A percentile compares a stretch with the other conserved stretches of the same genome.
phyloP scores from a whole-genome alignment of 2,888 invertebrate species.

The Branchinecta sandiegonensis region DNA sequence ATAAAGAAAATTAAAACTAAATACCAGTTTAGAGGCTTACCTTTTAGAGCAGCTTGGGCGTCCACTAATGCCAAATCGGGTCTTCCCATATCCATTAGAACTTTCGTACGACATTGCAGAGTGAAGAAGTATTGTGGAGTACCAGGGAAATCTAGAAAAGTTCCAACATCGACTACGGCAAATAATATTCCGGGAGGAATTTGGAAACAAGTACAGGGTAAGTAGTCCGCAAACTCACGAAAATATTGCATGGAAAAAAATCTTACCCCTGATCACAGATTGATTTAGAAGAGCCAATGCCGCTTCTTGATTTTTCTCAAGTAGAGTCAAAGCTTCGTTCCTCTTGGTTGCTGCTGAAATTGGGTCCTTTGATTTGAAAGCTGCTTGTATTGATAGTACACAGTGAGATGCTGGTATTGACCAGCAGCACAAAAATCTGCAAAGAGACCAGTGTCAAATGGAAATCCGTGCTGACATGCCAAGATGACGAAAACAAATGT shows the following conservation, averaged over 20 bases:
- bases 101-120: not conserved
- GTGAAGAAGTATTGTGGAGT: not conserved
- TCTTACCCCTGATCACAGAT: constrained; percentile 7
- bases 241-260: not conserved
- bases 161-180: too few relatives aligned
- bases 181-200: too few relatives aligned
- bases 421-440: not conserved
- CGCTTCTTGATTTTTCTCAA: constrained; percentile 4
- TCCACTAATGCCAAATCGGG: not conserved
- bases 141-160: not conserved
- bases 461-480: not conserved
- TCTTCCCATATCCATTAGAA: not conserved
- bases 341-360: not conserved
- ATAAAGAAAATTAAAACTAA: too few relatives aligned
- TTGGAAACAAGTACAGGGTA: not conserved
- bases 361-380: not conserved
- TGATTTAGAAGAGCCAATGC: not conserved
- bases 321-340: not conserved
- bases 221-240: not conserved
- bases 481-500: not conserved
- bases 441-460: not conserved
- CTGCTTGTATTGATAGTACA: not conserved
- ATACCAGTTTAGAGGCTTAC: not conserved
- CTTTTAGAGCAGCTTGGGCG: not conserved
- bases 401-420: constrained; percentile 1